phyloP scores from a whole-genome alignment of 2,888 invertebrate genomes.

The Nemotelus nigrinus region DNA sequence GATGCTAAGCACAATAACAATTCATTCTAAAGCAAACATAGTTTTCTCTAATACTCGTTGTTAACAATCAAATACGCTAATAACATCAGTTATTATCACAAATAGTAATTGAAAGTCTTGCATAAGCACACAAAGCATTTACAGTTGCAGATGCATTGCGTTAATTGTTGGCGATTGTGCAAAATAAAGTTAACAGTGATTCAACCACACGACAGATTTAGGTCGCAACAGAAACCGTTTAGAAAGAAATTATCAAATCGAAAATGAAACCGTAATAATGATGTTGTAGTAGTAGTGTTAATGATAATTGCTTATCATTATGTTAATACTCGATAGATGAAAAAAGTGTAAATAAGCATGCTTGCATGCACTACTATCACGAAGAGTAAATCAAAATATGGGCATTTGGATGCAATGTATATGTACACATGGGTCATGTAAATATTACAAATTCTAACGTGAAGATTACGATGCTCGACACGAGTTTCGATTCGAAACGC shows the following conservation, averaged over 20 bases:
- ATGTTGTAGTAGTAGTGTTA: not conserved
- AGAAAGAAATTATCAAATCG: conserved; percentile 6
- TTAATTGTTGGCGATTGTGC: too few species aligned
- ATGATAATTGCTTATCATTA: not conserved
- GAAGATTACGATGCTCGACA: not conserved
- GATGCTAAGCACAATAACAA: too few species aligned
- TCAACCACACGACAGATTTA: not conserved
- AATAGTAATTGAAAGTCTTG: too few species aligned
- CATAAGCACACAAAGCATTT: too few species aligned
- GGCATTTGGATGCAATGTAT: not conserved
- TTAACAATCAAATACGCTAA: too few species aligned
- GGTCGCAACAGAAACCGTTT: not conserved
- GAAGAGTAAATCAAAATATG: too few species aligned
- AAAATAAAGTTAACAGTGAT: not conserved
- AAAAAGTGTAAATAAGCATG: not conserved
- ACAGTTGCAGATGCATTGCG: too few species aligned
- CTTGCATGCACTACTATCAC: not conserved
- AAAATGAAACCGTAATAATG: not conserved
- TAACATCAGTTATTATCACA: too few species aligned
- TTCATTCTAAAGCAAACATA: too few species aligned
- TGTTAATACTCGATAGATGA: not conserved
- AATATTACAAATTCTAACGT: conserved; percentile 16
- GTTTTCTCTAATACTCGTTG: too few species aligned
- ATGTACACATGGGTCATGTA: not conserved
- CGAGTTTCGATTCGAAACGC: too few species aligned